Percentiles rank a stretch among this genome's conserved stretches.
These are phyloP conservation scores for Platycercus adscitus DNA, from an alignment of 2,113 vertebrate species.

Conservation along the genomic window DNA sequence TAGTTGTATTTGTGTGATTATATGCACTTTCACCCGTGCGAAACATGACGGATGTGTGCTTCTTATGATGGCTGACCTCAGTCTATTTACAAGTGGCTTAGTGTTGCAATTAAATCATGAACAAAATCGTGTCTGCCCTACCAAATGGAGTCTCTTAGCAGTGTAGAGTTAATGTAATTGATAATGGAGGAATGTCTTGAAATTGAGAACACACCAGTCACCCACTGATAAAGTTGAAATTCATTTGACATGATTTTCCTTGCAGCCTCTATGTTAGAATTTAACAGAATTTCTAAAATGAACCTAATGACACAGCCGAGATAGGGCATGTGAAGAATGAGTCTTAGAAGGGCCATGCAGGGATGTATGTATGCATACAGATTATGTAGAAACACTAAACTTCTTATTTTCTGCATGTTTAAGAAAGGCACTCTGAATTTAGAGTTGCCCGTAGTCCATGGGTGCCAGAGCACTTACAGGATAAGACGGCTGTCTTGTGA, in stretches of 20 bases:
- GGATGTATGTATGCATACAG: neutral
- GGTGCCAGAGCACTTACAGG: neutral
- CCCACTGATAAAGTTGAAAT: neutral
- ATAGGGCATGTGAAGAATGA: neutral
- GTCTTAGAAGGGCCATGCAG: neutral
- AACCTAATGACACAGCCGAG: neutral
- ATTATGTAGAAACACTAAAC: neutral
- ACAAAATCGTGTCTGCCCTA: neutral
- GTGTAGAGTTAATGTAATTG: neutral
- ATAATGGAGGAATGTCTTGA: neutral
- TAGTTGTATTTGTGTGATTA: neutral
- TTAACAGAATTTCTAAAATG: neutral
- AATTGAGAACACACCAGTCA: neutral
- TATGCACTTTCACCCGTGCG: neutral
- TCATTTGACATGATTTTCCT: neutral
- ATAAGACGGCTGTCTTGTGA: neutral
- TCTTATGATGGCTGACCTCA: neutral
- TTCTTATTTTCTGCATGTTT: neutral
- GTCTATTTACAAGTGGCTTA: neutral
- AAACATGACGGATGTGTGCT: neutral
- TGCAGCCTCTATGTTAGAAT: neutral
- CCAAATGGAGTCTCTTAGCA: neutral
- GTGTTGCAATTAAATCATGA: neutral
- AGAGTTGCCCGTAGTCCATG: neutral
- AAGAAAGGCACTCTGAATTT: neutral